Evolutionary conservation across 2,888 invertebrate species (phyloP), one percentile per base, ranked within the genome.

Genomic region (Uloborus plumipes): DNA sequence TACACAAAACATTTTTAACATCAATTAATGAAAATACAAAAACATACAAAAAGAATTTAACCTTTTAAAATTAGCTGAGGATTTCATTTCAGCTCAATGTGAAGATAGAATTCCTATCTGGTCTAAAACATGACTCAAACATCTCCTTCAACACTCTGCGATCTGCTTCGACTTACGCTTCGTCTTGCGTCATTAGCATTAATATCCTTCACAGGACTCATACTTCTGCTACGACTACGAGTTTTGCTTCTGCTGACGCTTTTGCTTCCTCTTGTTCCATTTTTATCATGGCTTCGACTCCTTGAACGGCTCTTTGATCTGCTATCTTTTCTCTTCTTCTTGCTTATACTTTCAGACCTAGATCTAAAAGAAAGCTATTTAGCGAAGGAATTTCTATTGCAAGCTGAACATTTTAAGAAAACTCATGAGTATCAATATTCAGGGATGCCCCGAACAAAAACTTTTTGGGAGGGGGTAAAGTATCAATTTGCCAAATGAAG

Each of bases 251-350:
- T 51, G 49, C 83, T 83, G 15, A 20, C n/a, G 26, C 80, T 76
- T 47, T 39, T 62, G 51, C 74, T 67, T 18, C 67, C 72, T 15
- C 65, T 73, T n/a, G 78, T 78, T 16, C 84, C 78, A 71, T 82
- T 78, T 51, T 74, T 74, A 64, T 78, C 74, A 6, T 71, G 39
- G 18, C 84, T 84, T 50, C 70, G 49, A 16, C 84, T 84, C 26
- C 79, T 78, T n/a, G 78, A 79, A 16, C 79, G 78, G 59, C 84
- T 84, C 39, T 84, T 84, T 0, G 78, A 79, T n/a, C 64, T 71
- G 64, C 80, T 79, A 7, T 64, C 73, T 53, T 77, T 53, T 49
- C 80, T 80, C 58, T 84, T 80, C 58, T 71, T 65, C 55, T 71
- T 84, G 39, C 69, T 51, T 15, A 53, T n/a, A 47, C 74, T 79